These are phyloP conservation scores for Gephyroberyx darwinii DNA, from an alignment of 2,797 vertebrate genomes.

Conservation along the genomic window DNA sequence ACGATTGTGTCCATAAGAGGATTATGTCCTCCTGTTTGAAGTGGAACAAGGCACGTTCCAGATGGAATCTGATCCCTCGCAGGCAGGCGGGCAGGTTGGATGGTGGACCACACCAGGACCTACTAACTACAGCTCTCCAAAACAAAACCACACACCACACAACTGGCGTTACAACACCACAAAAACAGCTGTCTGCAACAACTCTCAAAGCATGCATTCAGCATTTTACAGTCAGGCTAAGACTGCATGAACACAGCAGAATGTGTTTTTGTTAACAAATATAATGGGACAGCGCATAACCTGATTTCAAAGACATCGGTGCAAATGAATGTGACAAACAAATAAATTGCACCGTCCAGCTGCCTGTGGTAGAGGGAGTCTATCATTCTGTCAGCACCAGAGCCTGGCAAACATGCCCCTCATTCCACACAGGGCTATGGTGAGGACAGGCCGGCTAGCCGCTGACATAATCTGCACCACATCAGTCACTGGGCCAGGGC, in stretches of 20 bases:
- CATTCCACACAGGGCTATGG: slow-evolving; percentile 32
- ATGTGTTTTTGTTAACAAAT: neutral
- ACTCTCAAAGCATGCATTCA: neutral
- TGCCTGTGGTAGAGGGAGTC: slow-evolving; percentile 27
- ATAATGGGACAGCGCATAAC: neutral
- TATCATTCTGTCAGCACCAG: slow-evolving; percentile 42
- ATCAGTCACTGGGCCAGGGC: neutral
- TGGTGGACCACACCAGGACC: slow-evolving; percentile 37
- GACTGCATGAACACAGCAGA: neutral
- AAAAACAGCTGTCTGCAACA: slow-evolving; percentile 16
- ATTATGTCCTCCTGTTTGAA: slow-evolving; percentile 76
- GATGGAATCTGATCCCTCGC: slow-evolving; percentile 70
- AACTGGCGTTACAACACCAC: slow-evolving; percentile 8
- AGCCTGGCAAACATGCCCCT: slow-evolving; percentile 31
- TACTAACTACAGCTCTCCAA: slow-evolving; percentile 37
- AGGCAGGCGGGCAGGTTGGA: slow-evolving; percentile 48
- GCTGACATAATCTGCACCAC: slow-evolving; percentile 37
- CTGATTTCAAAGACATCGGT: slow-evolving; percentile 19
- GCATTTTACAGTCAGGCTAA: neutral
- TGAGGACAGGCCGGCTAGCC: slow-evolving; percentile 19
- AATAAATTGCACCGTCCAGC: slow-evolving; percentile 29
- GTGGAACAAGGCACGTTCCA: slow-evolving; percentile 72
- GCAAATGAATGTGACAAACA: slow-evolving; percentile 37
- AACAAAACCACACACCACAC: slow-evolving; percentile 25
- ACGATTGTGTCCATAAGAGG: slow-evolving; percentile 75